phyloP scores from a whole-genome alignment of 92 coral and sea anemone genomes.

The Montipora capitata region DNA sequence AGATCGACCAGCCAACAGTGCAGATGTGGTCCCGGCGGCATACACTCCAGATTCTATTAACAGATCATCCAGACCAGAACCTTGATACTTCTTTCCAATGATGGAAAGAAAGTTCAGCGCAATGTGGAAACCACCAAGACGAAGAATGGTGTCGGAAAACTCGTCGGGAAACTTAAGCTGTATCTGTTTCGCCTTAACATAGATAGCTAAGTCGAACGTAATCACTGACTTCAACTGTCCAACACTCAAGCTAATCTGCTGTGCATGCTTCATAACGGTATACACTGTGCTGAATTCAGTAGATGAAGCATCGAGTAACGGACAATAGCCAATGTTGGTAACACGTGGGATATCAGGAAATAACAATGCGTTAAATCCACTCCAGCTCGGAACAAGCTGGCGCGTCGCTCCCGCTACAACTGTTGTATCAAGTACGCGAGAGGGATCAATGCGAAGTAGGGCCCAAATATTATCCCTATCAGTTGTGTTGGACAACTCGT shows the following conservation, averaged over 20 bases:
- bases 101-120: slow-evolving; percentile 61
- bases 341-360: slow-evolving; percentile 20
- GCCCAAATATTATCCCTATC: slow-evolving; percentile 58
- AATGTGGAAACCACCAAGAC: slow-evolving; percentile 68
- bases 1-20: slow-evolving; percentile 58
- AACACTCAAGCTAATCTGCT: slow-evolving; percentile 44
- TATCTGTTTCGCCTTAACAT: slow-evolving; percentile 70
- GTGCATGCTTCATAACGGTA: slow-evolving; percentile 76
- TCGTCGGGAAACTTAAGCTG: slow-evolving; percentile 68
- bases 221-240: slow-evolving; percentile 66
- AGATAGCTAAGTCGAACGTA: slow-evolving; percentile 74
- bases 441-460: slow-evolving; percentile 40
- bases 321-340: slow-evolving; percentile 76
- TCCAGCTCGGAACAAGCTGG: slow-evolving; percentile 53
- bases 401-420: slow-evolving; percentile 1
- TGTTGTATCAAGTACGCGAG: slow-evolving; percentile 8
- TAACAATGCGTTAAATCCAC: slow-evolving; percentile 44
- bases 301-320: slow-evolving; percentile 73
- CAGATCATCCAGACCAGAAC: slow-evolving; percentile 76
- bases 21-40: slow-evolving; percentile 57
- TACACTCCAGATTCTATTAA: slow-evolving; percentile 77
- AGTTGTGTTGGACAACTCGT: slow-evolving; percentile 41
- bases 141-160: slow-evolving; percentile 61
- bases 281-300: slow-evolving; percentile 79
- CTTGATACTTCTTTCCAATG: slow-evolving; percentile 60